Evolutionary conservation across 1,140 invertebrate species (phyloP).

Genomic region (Melanaphis sacchari): DNA sequence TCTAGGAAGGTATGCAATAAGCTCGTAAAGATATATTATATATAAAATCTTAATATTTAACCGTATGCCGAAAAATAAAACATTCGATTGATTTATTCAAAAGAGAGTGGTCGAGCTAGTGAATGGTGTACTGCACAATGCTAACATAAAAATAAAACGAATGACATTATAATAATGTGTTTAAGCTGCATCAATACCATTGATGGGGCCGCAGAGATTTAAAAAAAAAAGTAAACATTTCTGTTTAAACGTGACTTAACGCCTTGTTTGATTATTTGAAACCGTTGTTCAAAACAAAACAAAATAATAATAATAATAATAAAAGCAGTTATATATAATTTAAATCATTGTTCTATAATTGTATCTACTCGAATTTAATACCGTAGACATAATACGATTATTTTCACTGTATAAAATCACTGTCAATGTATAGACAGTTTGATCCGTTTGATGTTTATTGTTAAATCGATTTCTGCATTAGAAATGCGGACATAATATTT

Average conservation of each 20-base stretch:
- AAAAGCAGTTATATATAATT: not conserved
- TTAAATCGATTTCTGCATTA: not conserved
- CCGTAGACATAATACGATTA: not conserved
- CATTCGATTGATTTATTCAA: not conserved
- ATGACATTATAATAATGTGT: constrained; percentile 5
- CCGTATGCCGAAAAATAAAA: not conserved
- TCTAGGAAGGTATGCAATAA: too few species aligned
- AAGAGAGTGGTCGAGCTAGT: not conserved
- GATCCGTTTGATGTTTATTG: not conserved
- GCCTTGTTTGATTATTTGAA: not conserved
- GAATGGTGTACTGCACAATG: not conserved
- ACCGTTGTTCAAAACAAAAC: not conserved
- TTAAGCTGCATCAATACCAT: not conserved
- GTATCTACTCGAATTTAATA: not conserved
- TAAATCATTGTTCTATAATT: not conserved
- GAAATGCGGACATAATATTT: not conserved
- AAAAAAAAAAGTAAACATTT: not conserved
- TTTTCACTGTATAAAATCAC: not conserved
- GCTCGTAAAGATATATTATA: not conserved
- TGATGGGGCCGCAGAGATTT: not conserved
- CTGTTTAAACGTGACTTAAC: not conserved
- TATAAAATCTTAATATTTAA: not conserved
- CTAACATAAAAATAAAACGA: not conserved
- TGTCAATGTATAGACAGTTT: not conserved
- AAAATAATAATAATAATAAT: not conserved